Conservation (phyloP, 1,140 invertebrate species). For the Zaprionus lachaisei region DNA sequence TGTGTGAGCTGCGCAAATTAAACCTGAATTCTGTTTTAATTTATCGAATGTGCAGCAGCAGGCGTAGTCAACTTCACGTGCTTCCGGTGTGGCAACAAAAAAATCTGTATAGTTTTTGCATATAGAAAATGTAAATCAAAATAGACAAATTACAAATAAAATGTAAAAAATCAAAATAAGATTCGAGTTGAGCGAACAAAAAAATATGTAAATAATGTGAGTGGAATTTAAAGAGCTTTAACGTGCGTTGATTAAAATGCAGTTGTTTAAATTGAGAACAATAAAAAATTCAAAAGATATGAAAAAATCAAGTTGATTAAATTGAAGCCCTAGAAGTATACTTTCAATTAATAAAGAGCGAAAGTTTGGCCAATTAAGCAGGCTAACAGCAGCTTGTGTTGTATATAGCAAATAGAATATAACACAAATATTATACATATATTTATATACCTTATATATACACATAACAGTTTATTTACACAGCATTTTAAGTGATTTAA, state of each 20-base stretch:
- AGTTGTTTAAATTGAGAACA: neutral
- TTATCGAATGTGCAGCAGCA: neutral
- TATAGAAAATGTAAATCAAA: neutral
- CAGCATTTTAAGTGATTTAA: neutral
- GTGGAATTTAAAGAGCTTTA: neutral
- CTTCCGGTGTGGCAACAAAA: neutral
- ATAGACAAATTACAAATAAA: conserved; percentile 1
- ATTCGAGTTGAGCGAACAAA: neutral
- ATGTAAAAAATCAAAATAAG: conserved; percentile 3
- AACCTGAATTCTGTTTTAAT: conserved; percentile 11
- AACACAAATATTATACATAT: too few relatives aligned
- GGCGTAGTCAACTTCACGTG: conserved; percentile 13
- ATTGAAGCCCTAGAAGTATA: neutral
- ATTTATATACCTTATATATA: too few relatives aligned
- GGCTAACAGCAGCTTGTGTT: neutral
- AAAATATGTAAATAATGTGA: neutral
- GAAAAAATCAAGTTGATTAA: neutral
- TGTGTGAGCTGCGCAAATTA: neutral
- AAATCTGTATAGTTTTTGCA: neutral
- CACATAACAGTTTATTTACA: too few relatives aligned
- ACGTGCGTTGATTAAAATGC: neutral
- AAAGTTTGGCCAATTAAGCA: neutral
- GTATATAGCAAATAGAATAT: too few relatives aligned
- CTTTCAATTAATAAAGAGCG: too few relatives aligned
- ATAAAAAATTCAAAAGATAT: too few relatives aligned